Conservation (phyloP, 2,888 invertebrate genomes). For the Nomada flava region DNA sequence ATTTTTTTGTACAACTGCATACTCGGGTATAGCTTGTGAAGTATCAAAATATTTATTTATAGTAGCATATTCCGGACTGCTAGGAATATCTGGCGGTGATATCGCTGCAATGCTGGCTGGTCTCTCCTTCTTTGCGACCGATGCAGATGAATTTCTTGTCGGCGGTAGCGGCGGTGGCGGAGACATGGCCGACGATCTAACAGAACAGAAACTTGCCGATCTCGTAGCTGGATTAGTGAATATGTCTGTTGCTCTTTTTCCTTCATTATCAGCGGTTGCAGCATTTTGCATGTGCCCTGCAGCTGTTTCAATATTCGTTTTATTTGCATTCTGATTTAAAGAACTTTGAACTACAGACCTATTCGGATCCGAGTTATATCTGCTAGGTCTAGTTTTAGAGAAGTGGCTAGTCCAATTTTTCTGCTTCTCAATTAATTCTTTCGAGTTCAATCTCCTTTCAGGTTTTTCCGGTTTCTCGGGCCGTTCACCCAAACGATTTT, state of each 20-base stretch:
- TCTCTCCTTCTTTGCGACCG: conserved; percentile 74
- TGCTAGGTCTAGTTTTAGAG: conserved; percentile 89
- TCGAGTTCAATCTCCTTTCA: conserved; percentile 92
- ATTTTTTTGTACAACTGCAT: conserved; percentile 78
- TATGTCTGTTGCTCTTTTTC: conserved; percentile 59
- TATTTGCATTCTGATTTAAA: conserved; percentile 78
- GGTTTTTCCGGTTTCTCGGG: conserved; percentile 92
- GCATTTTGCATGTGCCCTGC: conserved; percentile 50
- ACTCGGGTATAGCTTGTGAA: conserved; percentile 79
- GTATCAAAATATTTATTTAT: conserved; percentile 77
- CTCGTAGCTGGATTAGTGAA: conserved; percentile 81
- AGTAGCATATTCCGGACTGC: conserved; percentile 80
- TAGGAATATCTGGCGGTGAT: conserved; percentile 71
- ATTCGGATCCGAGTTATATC: conserved; percentile 88
- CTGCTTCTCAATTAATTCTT: conserved; percentile 95
- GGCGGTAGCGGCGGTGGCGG: conserved; percentile 84
- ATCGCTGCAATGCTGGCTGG: conserved; percentile 78
- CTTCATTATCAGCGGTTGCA: conserved; percentile 47
- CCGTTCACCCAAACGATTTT: conserved; percentile 85
- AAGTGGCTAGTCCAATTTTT: conserved; percentile 97
- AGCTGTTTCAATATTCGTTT: conserved; percentile 62
- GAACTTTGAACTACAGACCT: conserved; percentile 85
- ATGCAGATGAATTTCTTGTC: conserved; percentile 77
- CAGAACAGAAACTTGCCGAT: conserved; percentile 87
- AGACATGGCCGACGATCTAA: conserved; percentile 84